Evolutionary conservation across 2,888 invertebrate genomes (phyloP).

Genomic region (Cenopis cana): DNA sequence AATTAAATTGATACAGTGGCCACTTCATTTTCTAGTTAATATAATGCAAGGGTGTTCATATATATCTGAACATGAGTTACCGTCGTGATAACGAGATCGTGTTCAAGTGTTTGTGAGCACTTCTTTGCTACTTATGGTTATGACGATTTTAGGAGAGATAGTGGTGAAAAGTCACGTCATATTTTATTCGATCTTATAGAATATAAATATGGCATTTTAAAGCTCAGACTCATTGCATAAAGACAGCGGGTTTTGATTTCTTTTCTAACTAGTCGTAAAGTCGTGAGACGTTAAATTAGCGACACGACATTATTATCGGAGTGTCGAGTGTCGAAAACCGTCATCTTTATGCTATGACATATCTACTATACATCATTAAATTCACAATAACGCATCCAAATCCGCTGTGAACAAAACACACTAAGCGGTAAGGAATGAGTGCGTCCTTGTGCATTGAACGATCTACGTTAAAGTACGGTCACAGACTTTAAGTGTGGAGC

Average conservation of each 20-base stretch:
- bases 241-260: background rate
- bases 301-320: background rate
- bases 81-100: background rate
- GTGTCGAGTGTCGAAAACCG: background rate
- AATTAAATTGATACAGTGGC: background rate
- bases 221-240: background rate
- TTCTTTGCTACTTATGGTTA: background rate
- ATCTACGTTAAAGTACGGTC: background rate
- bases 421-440: background rate
- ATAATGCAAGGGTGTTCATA: background rate
- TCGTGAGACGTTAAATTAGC: too few species aligned
- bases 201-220: constrained; percentile 3
- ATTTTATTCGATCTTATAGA: constrained; percentile 1
- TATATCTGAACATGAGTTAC: background rate
- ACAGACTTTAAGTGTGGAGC: too few species aligned
- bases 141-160: background rate
- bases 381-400: background rate
- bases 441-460: background rate
- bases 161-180: background rate
- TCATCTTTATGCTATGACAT: background rate
- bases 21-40: background rate
- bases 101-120: background rate
- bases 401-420: background rate
- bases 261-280: background rate
- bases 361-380: background rate